Conservation (phyloP, 2,113 vertebrate species). For the Dicerorhinus sumatrensis region DNA sequence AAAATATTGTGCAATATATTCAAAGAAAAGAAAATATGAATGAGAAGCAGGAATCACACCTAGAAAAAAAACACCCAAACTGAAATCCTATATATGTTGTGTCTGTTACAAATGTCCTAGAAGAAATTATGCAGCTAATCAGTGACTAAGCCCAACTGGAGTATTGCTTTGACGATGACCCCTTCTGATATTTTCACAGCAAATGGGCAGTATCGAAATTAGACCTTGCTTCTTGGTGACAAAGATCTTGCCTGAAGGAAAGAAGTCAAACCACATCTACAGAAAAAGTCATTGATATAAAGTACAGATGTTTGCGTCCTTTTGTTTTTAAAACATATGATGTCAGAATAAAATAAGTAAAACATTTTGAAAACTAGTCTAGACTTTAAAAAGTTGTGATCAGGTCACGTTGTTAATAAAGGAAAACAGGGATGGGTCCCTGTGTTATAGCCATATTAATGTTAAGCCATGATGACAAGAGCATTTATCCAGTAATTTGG, state of each 20-base stretch:
- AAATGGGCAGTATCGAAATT: neutral
- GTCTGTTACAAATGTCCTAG: conserved; percentile 74
- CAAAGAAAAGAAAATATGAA: conserved; percentile 81
- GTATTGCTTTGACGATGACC: conserved; percentile 37
- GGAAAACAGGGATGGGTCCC: conserved; percentile 21
- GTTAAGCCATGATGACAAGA: conserved; percentile 72
- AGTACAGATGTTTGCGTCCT: conserved; percentile 60
- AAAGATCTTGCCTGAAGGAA: conserved; percentile 27
- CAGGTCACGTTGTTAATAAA: conserved; percentile 61
- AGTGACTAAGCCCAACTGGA: conserved; percentile 42
- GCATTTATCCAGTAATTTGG: neutral
- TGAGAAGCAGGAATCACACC: conserved; percentile 78
- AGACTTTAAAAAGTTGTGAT: conserved; percentile 71
- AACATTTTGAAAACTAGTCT: conserved; percentile 77
- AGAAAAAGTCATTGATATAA: conserved; percentile 53
- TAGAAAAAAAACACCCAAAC: conserved; percentile 51
- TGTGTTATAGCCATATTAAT: conserved; percentile 70
- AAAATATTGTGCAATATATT: conserved; percentile 88
- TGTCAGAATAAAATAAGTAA: conserved; percentile 82
- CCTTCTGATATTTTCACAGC: conserved; percentile 43
- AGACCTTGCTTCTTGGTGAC: conserved; percentile 40
- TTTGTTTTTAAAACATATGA: conserved; percentile 75
- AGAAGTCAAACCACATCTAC: conserved; percentile 3
- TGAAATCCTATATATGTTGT: conserved; percentile 65
- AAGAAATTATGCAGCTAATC: conserved; percentile 69